These are phyloP conservation scores for Agelaius tricolor DNA, from an alignment of 2,113 vertebrate genomes.

Conservation along the genomic window DNA sequence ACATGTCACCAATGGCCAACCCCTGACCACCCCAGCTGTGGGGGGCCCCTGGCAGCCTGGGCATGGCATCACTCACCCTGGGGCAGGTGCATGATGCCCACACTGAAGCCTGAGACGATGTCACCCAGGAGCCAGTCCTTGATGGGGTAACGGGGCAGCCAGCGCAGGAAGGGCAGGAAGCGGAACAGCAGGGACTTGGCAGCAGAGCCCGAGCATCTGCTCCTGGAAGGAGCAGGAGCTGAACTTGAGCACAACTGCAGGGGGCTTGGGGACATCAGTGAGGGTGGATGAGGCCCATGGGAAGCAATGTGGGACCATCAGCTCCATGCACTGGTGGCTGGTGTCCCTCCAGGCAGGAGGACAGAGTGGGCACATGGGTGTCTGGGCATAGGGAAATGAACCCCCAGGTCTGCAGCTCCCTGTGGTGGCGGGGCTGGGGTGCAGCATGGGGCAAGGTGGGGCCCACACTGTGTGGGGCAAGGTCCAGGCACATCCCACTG, in stretches of 20 bases:
- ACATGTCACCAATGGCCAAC: rapidly evolving
- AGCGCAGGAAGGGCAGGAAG: constrained; percentile 83
- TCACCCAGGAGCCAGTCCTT: constrained; percentile 87
- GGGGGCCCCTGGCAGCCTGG: neutral
- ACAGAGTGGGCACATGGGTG: neutral
- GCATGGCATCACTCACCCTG: constrained; percentile 78
- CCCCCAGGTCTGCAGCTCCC: neutral
- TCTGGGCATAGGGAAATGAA: neutral
- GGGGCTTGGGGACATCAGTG: neutral
- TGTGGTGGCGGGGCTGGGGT: rapidly evolving
- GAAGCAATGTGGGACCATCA: neutral
- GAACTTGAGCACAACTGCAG: neutral
- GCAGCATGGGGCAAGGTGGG: neutral
- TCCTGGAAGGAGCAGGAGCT: neutral
- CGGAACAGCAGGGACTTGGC: constrained; percentile 71
- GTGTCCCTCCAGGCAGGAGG: neutral
- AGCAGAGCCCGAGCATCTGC: constrained; percentile 80
- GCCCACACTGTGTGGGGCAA: neutral
- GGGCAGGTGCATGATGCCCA: constrained; percentile 94
- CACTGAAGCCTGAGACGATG: constrained; percentile 86
- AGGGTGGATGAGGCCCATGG: no score
- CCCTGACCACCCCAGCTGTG: no score
- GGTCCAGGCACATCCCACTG: neutral
- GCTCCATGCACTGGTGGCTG: neutral
- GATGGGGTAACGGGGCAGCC: constrained; percentile 87